Base-by-base conservation (phyloP, 1,140 invertebrate species). In the Lerema accius region DNA sequence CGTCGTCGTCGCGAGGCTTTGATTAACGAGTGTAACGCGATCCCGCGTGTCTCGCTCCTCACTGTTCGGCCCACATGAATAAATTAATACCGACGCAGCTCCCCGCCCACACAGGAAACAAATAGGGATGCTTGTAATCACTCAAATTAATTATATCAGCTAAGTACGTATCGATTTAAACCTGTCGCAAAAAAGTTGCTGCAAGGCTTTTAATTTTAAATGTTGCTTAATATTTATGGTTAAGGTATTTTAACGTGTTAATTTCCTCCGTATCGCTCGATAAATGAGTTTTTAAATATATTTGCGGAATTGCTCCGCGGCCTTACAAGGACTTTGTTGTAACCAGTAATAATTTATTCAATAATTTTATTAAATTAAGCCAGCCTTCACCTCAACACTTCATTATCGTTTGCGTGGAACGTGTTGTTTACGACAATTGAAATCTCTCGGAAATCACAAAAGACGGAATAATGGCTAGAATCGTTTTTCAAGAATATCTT, bases 11-110 rank as follows among this genome's bases (percentile, higher is more conserved):
- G 35, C 68, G 71, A 55, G 53, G 65, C 71, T 81, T 80, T 82
- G 82, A 83, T 84, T 88, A 84, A 88, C 79, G 76, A 78, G 69
- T 60, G 83, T 79, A 84, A 86, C 75, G 43, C 59, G 78, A 86
- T 78, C 67, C 23, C 40, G 55, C 70, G 56, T 67, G 71, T 70
- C 51, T 50, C 46, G 56, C 13, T 66, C 65, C 68, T 48, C 63
- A 65, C 48, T 60, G 62, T 60, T 58, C 71, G 45, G 63, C 69
- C 74, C 63, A 73, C 70, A 69, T 70, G 69, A 71, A 63, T 75
- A 69, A 76, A 82, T 78, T 71, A 71, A 71, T 78, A 62, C 60
- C 61, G 23, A 66, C 60, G 59, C 40, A 32, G 17, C 61, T 45
- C 17, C 48, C 62, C 67, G 53, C 72, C 75, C 66, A 72, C 69